Evolutionary conservation across 2,888 invertebrate genomes (phyloP), one percentile per base, ranked within the genome.

Genomic region (Drosophila meridiana): DNA sequence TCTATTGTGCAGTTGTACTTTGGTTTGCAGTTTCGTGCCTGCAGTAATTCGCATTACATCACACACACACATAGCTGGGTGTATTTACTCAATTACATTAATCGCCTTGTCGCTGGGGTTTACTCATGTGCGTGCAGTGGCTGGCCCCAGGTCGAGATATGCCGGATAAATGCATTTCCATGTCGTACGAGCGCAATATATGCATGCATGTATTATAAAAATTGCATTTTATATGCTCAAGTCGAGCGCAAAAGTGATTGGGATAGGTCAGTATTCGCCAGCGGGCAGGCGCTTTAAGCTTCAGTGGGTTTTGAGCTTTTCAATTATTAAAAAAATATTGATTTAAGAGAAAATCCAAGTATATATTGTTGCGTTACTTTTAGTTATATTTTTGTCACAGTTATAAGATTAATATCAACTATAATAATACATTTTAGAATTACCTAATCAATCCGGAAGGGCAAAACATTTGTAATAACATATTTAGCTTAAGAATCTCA

Each of bases 51-150:
- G n/a, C 56, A 76, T 76, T 71, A 68, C 73, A 70, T 55, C 53
- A 58, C 47, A 67, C 55, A 60, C 32, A 52, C 26, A 58, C 47
- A 70, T 38, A 48, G 14, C 45, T 30, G 28, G 11, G 48, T 38
- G 48, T 69, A 60, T 78, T 74, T 74, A 64, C 75, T 76, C 72
- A 76, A 74, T 76, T 80, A 72, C 56, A 78, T 83, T 83, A 80
- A 83, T 85, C 64, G 73, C 53, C 57, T 36, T 57, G 66, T 63
- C 63, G 63, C 65, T 55, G 64, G 53, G 50, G 30, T 42, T 67
- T 59, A 9, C 55, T 40, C 61, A 73, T 69, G 65, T 73, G 67
- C 66, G 63, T 72, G 73, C 56, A 42, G 52, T 14, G 55, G 40
- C 52, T 55, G 52, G 67, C 56, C 62, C 20, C 58, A 58, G 70